These are phyloP conservation scores for Ceratoteleas bidentatus DNA, from an alignment of 1,140 invertebrate genomes.

Conservation along the genomic window DNA sequence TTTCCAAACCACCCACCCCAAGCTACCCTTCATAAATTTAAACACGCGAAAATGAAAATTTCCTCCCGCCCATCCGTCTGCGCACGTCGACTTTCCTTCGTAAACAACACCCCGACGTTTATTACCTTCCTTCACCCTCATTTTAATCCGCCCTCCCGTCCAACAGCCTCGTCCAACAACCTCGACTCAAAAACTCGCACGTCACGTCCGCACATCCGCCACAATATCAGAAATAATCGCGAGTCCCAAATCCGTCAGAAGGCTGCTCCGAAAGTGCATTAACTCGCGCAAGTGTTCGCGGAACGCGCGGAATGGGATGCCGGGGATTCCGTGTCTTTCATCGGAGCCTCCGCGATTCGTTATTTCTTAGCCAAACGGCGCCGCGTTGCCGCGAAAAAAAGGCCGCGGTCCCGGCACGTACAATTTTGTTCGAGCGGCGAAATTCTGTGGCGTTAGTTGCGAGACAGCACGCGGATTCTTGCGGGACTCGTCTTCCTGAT, in stretches of 20 bases:
- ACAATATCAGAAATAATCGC: constrained; percentile 34
- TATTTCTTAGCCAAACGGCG: constrained; percentile 54
- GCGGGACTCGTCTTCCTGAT: constrained; percentile 26
- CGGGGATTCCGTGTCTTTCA: constrained; percentile 43
- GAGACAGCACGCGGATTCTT: constrained; percentile 62
- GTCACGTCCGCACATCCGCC: no score
- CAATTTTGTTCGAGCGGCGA: constrained; percentile 31
- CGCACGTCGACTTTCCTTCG: no score
- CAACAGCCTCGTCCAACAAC: no score
- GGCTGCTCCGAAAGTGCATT: constrained; percentile 19
- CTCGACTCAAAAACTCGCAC: no score
- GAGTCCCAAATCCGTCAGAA: neutral
- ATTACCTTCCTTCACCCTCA: no score
- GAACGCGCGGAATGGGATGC: constrained; percentile 42
- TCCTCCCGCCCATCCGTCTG: no score
- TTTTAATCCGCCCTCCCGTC: no score
- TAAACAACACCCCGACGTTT: no score
- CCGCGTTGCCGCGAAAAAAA: constrained; percentile 20
- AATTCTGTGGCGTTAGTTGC: constrained; percentile 65
- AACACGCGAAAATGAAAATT: no score
- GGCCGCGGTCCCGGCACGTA: constrained; percentile 28
- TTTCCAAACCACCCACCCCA: no score
- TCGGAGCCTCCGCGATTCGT: constrained; percentile 26
- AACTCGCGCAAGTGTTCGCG: constrained; percentile 27
- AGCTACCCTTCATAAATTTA: no score